Conservation (phyloP, 2,888 invertebrate genomes). For the Blomia tropicalis region DNA sequence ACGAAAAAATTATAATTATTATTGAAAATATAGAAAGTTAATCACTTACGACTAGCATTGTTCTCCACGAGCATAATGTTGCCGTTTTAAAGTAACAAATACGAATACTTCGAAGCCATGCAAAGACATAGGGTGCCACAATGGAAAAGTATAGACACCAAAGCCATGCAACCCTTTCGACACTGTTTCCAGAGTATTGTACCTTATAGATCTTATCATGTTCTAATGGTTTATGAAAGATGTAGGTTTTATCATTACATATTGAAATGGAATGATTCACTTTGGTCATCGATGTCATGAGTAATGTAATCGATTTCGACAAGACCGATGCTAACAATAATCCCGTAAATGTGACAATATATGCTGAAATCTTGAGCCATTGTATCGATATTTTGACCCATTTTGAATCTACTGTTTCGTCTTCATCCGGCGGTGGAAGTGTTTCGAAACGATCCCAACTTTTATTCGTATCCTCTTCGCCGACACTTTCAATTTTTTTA, state of each 20-base stretch:
- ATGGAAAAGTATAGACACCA: constrained; percentile 34
- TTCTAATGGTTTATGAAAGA: constrained; percentile 14
- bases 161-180: constrained; percentile 33
- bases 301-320: constrained; percentile 44
- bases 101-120: constrained; percentile 32
- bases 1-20: background rate
- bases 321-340: constrained; percentile 26
- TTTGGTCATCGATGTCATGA: constrained; percentile 77
- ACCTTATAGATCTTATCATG: constrained; percentile 11
- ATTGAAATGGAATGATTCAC: constrained; percentile 42
- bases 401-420: constrained; percentile 11
- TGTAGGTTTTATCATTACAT: constrained; percentile 24
- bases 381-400: constrained; percentile 25
- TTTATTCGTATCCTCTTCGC: background rate
- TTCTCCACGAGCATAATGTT: constrained; percentile 23
- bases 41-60: constrained; percentile 27
- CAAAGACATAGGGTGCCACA: constrained; percentile 32
- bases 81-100: constrained; percentile 33
- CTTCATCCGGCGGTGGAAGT: constrained; percentile 21
- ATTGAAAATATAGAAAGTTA: background rate
- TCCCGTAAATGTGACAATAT: constrained; percentile 27
- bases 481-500: background rate
- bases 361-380: constrained; percentile 28
- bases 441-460: constrained; percentile 24
- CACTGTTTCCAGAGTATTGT: constrained; percentile 14